Percentiles rank a stretch among this genome's conserved stretches.
Conservation (phyloP, 2,113 vertebrate species). For the Scomber japonicus region DNA sequence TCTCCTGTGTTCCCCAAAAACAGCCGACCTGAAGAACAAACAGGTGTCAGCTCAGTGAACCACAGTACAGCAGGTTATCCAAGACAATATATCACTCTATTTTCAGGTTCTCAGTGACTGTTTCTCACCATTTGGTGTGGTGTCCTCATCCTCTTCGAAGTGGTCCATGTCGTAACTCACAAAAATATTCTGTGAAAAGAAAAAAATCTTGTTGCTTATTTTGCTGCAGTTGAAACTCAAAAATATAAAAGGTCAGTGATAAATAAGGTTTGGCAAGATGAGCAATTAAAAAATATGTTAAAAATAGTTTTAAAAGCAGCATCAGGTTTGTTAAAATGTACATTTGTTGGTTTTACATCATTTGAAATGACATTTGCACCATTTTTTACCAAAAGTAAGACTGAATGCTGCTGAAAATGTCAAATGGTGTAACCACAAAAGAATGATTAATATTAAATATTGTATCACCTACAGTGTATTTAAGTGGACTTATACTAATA, state of each 20-base stretch:
- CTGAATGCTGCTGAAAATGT: no score
- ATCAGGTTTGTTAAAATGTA: not conserved
- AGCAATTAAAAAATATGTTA: no score
- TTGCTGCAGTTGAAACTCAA: not conserved
- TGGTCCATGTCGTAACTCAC: constrained; percentile 80
- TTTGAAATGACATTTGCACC: no score
- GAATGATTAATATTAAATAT: no score
- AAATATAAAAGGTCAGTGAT: no score
- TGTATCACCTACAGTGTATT: no score
- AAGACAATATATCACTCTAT: not conserved
- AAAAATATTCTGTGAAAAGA: constrained; percentile 75
- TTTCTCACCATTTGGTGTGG: constrained; percentile 52
- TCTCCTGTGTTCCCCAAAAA: constrained; percentile 70
- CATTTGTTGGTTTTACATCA: no score
- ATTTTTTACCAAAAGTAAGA: no score
- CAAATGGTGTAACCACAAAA: not conserved
- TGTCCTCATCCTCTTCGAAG: constrained; percentile 68
- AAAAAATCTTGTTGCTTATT: not conserved
- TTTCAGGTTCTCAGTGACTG: not conserved
- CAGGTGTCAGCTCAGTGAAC: not conserved
- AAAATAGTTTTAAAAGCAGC: not conserved
- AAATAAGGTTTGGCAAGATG: no score
- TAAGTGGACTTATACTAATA: no score
- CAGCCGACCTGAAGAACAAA: constrained; percentile 49
- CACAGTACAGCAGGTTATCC: not conserved